Conservation (phyloP, 2,888 invertebrate species). For the Hypsopygia costalis region DNA sequence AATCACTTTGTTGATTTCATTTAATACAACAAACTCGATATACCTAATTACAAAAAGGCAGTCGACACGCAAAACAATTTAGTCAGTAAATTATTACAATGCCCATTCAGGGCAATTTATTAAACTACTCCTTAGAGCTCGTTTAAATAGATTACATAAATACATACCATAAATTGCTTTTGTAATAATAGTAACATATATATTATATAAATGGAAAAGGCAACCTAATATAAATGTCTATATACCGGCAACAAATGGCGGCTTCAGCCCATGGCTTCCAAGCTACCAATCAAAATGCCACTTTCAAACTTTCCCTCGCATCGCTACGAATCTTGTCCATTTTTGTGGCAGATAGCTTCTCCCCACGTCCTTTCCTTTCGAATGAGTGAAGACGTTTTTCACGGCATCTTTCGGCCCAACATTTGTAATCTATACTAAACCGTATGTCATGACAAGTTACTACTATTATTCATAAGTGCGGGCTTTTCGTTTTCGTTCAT, state of each 20-base stretch:
- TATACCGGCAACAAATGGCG: background rate
- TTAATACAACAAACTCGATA: no score
- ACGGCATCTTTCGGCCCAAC: conserved; percentile 9
- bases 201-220: background rate
- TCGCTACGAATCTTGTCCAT: conserved; percentile 15
- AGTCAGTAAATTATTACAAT: no score
- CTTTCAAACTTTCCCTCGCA: conserved; percentile 7
- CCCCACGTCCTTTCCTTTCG: conserved; percentile 13
- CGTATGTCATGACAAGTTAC: conserved; percentile 1
- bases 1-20: no score
- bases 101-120: no score
- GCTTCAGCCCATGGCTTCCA: background rate
- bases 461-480: background rate
- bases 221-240: background rate
- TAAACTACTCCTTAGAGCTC: no score
- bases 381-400: conserved; percentile 14
- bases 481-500: background rate
- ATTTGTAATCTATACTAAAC: conserved; percentile 9
- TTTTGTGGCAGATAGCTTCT: conserved; percentile 14
- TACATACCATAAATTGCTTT: no score
- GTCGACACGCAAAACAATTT: no score
- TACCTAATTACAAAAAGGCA: no score
- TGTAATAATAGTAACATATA: no score
- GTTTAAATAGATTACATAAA: no score
- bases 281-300: background rate